A percentile compares a stretch with the other conserved stretches of the same genome.
phyloP scores from a whole-genome alignment of 1,140 invertebrate species.

The Drosophila navojoa region DNA sequence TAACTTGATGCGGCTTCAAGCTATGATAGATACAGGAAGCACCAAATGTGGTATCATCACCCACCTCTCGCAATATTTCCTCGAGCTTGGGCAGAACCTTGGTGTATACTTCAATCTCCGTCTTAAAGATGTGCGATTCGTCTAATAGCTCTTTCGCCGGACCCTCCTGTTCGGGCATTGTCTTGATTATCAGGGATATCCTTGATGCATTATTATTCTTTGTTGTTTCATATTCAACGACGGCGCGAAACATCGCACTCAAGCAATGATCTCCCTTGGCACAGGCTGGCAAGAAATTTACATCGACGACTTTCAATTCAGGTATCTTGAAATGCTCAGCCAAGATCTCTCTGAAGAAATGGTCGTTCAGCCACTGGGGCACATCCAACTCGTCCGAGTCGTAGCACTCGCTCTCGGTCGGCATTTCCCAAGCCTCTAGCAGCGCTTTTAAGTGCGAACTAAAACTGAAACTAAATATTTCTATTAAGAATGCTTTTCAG shows the following conservation, averaged over 20 bases:
- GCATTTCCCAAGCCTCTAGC: constrained; percentile 36
- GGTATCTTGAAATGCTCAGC: constrained; percentile 5
- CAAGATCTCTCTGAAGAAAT: constrained; percentile 37
- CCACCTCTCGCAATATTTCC: constrained; percentile 40
- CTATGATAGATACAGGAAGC: constrained; percentile 53
- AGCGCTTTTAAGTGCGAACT: constrained; percentile 2
- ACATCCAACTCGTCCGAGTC: constrained; percentile 38
- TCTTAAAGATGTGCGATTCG: constrained; percentile 53
- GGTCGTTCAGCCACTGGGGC: constrained; percentile 38
- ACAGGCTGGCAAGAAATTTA: constrained; percentile 43
- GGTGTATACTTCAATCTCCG: constrained; percentile 48
- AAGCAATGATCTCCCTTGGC: constrained; percentile 56
- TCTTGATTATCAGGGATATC: constrained; percentile 48
- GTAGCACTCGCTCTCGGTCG: constrained; percentile 2
- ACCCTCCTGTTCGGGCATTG: constrained; percentile 62
- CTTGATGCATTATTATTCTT: not conserved
- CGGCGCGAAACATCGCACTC: constrained; percentile 54
- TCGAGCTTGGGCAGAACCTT: constrained; percentile 59
- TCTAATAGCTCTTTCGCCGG: constrained; percentile 58
- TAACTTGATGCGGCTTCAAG: constrained; percentile 9
- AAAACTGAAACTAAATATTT: not conserved
- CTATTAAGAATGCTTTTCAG: not conserved
- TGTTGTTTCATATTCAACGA: constrained; percentile 20
- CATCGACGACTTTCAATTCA: constrained; percentile 12
- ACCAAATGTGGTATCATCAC: constrained; percentile 49